These are phyloP conservation scores for Phataginus tetradactyla DNA, from an alignment of 2,797 vertebrate genomes.

Conservation along the genomic window DNA sequence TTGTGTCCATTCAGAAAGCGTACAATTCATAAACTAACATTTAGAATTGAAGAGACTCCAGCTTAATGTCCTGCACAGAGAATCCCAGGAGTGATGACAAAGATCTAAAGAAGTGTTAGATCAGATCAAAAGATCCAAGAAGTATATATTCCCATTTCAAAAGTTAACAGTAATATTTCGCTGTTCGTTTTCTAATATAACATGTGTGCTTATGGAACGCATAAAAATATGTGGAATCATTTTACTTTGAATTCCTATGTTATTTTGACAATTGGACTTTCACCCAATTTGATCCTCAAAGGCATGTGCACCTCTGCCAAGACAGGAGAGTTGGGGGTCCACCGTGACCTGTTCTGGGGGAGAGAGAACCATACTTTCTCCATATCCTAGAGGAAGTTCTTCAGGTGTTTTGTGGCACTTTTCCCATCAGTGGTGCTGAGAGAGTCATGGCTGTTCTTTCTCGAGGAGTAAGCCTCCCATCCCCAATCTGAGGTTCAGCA, in stretches of 20 bases:
- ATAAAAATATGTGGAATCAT: background rate
- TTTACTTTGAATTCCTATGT: background rate
- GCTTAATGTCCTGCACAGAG: background rate
- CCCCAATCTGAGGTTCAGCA: background rate
- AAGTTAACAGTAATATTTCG: background rate
- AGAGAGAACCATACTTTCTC: background rate
- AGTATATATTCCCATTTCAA: background rate
- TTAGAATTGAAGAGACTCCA: background rate
- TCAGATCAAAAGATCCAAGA: background rate
- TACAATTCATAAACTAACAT: background rate
- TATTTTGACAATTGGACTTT: background rate
- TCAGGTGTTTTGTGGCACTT: background rate
- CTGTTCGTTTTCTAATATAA: background rate
- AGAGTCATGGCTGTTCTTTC: background rate
- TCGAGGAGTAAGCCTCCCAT: background rate
- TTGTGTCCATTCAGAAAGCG: background rate
- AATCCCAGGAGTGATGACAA: background rate
- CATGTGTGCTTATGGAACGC: background rate
- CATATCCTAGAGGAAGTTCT: background rate
- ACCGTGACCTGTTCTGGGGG: background rate
- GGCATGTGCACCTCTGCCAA: background rate
- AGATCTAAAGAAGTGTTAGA: background rate
- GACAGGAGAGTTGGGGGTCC: background rate
- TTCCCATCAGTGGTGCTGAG: background rate
- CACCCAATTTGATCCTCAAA: background rate